Conservation (phyloP, 2,888 invertebrate species). For the Hyposoter dolosus region DNA sequence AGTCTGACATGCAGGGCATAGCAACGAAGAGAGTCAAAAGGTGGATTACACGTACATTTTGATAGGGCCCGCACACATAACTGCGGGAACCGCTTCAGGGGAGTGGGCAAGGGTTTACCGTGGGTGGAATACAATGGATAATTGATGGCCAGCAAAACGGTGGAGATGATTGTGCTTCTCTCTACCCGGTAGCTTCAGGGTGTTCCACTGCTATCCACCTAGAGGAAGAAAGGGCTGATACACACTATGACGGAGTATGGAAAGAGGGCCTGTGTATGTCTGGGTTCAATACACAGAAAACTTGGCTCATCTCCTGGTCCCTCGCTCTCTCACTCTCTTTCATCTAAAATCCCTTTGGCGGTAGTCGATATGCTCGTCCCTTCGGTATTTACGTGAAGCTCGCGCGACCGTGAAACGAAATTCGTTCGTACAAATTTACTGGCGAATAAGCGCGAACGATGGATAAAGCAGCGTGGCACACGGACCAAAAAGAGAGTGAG, state of each 20-base stretch:
- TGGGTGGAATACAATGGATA: slow-evolving; percentile 71
- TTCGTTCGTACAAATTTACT: slow-evolving; percentile 66
- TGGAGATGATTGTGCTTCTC: slow-evolving; percentile 58
- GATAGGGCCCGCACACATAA: slow-evolving; percentile 28
- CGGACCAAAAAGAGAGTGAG: slow-evolving; percentile 42
- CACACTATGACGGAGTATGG: slow-evolving; percentile 46
- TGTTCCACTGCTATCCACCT: slow-evolving; percentile 16
- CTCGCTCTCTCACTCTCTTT: slow-evolving; percentile 32
- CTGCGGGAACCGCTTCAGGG: slow-evolving; percentile 14
- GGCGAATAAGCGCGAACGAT: slow-evolving; percentile 59
- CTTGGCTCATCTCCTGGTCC: not conserved
- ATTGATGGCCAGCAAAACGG: slow-evolving; percentile 69
- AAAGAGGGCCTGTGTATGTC: not conserved
- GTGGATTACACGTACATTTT: slow-evolving; percentile 30
- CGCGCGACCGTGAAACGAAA: slow-evolving; percentile 67
- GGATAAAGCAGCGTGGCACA: slow-evolving; percentile 50
- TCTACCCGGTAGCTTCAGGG: slow-evolving; percentile 32
- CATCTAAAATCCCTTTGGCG: slow-evolving; percentile 48
- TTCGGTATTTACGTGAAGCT: slow-evolving; percentile 55
- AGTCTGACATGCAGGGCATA: slow-evolving; percentile 49
- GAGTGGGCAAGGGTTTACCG: slow-evolving; percentile 63
- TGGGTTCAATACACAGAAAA: not conserved
- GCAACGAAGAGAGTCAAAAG: slow-evolving; percentile 15
- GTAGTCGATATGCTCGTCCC: slow-evolving; percentile 43
- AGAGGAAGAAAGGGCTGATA: slow-evolving; percentile 44